Evolutionary conservation across 1,140 invertebrate species (phyloP).

Genomic region (Drosophila sturtevanti): DNA sequence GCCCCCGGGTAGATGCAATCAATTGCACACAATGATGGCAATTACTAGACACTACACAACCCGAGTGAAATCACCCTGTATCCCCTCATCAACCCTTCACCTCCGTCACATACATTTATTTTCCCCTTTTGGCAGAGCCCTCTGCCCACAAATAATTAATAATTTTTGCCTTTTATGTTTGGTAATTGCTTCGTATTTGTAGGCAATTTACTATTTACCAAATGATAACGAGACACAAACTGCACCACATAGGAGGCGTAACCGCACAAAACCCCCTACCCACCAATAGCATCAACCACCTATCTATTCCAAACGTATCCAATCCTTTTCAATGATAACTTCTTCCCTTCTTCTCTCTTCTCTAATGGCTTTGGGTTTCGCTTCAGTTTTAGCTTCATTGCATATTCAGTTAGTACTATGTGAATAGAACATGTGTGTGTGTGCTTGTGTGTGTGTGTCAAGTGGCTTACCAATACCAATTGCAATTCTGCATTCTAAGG

Average conservation of each 20-base stretch:
- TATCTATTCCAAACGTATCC: too few relatives aligned
- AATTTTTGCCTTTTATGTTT: conserved; percentile 77
- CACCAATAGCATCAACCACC: conserved; percentile 23
- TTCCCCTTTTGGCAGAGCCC: too few relatives aligned
- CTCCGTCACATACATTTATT: conserved; percentile 7
- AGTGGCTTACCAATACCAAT: conserved; percentile 37
- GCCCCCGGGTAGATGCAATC: conserved; percentile 75
- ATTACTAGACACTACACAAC: conserved; percentile 52
- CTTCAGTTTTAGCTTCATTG: conserved; percentile 62
- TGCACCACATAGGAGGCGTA: conserved; percentile 19
- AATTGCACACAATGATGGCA: conserved; percentile 78
- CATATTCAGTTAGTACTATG: conserved; percentile 68
- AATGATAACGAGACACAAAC: conserved; percentile 64
- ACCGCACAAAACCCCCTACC: conserved; percentile 31
- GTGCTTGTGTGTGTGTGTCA: conserved; percentile 4
- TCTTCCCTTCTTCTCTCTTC: background rate
- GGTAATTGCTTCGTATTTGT: conserved; percentile 76
- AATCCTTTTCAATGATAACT: background rate
- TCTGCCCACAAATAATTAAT: conserved; percentile 59
- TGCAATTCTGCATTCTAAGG: conserved; percentile 35
- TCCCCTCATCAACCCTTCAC: background rate
- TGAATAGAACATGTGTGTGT: background rate
- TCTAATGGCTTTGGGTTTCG: background rate
- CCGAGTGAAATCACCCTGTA: background rate
- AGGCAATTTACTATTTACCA: conserved; percentile 74